These are phyloP conservation scores for Platynereis dumerilii DNA, from an alignment of 2,888 invertebrate species.

Conservation along the genomic window DNA sequence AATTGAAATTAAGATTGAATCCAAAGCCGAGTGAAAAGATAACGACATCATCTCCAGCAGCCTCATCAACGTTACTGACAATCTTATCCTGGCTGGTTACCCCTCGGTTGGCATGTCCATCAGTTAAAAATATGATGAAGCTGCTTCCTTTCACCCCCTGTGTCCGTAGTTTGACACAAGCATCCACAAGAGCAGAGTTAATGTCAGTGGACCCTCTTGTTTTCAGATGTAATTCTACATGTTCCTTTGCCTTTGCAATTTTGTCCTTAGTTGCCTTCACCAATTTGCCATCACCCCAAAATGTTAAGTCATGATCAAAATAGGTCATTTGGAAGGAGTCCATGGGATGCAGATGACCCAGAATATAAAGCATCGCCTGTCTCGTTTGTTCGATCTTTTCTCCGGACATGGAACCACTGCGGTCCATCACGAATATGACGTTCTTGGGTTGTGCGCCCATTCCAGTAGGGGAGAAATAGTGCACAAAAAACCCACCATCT, in stretches of 20 bases:
- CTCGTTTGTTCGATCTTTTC: slow-evolving; percentile 72
- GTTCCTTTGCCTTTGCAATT: slow-evolving; percentile 18
- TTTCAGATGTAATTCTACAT: slow-evolving; percentile 12
- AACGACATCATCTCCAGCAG: slow-evolving; percentile 40
- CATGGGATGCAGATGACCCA: slow-evolving; percentile 70
- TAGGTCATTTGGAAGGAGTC: slow-evolving; percentile 76
- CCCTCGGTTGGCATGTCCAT: slow-evolving; percentile 64
- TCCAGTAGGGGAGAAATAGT: slow-evolving; percentile 42
- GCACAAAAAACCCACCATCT: slow-evolving; percentile 42
- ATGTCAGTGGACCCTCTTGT: slow-evolving; percentile 28
- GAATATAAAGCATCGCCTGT: slow-evolving; percentile 74
- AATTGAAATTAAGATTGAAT: slow-evolving; percentile 68
- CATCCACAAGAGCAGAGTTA: slow-evolving; percentile 27
- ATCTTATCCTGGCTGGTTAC: slow-evolving; percentile 53
- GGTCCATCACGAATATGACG: slow-evolving; percentile 77
- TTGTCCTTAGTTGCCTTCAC: slow-evolving; percentile 17
- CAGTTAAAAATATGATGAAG: slow-evolving; percentile 65
- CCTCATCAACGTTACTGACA: slow-evolving; percentile 39
- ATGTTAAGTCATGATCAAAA: slow-evolving; percentile 62
- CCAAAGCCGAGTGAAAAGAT: slow-evolving; percentile 78
- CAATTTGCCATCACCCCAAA: slow-evolving; percentile 21
- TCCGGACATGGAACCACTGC: slow-evolving; percentile 77
- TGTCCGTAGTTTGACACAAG: slow-evolving; percentile 2
- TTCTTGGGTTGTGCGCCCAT: slow-evolving; percentile 66
- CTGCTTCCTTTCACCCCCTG: background rate